A percentile compares a stretch with the other conserved stretches of the same genome.
Evolutionary conservation across 35 echinoderm and acorn worm genomes (phyloP).

Genomic region (Apostichopus parvimensis): DNA sequence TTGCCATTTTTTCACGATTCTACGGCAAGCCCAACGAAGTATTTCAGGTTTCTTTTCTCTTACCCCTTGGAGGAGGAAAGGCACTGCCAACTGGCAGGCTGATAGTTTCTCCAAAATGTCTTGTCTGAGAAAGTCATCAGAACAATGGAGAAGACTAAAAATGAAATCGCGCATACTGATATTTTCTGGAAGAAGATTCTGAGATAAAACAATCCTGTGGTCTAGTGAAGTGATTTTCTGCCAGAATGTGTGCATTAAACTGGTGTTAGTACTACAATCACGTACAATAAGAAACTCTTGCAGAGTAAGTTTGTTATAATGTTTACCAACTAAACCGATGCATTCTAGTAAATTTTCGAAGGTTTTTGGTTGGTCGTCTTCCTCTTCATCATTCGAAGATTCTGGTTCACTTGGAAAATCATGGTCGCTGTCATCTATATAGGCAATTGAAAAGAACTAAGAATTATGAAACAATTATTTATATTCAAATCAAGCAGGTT

Average conservation of each 20-base stretch:
- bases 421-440: neutral
- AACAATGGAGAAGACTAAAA: no score
- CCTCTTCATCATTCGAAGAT: neutral
- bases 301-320: neutral
- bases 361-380: neutral
- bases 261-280: no score
- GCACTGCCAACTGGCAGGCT: constrained; percentile 29
- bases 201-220: no score
- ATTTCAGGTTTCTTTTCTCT: neutral
- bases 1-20: constrained; percentile 34
- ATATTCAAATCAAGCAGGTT: neutral
- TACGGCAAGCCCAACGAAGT: constrained; percentile 16
- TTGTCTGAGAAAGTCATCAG: constrained; percentile 19
- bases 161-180: no score
- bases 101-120: constrained; percentile 46
- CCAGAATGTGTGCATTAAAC: neutral
- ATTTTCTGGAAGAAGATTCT: no score
- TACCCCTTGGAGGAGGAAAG: constrained; percentile 8
- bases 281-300: neutral
- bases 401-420: neutral
- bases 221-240: no score
- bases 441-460: neutral
- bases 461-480: neutral
- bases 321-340: neutral
- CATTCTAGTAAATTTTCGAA: neutral